phyloP scores from a whole-genome alignment of 2,797 vertebrate species.

The Merluccius polli region DNA sequence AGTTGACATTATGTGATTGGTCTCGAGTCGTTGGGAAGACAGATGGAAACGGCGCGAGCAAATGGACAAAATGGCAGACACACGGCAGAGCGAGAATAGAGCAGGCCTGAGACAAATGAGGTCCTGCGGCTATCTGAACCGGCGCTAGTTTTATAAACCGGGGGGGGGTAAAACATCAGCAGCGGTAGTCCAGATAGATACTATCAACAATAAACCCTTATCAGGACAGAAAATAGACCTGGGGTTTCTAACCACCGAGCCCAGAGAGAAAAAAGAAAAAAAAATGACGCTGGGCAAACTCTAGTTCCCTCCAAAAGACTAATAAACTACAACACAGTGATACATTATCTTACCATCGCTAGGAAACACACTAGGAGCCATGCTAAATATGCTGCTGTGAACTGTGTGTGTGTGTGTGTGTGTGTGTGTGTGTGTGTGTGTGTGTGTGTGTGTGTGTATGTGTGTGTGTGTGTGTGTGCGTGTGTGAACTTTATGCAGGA shows the following conservation, averaged over 20 bases:
- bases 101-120: neutral
- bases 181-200: neutral
- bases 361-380: neutral
- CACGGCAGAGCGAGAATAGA: too few species aligned
- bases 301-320: neutral
- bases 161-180: neutral
- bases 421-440: too few species aligned
- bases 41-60: neutral
- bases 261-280: neutral
- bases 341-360: neutral
- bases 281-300: neutral
- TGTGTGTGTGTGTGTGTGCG: too few species aligned
- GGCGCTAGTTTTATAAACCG: neutral
- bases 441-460: too few species aligned
- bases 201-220: neutral
- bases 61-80: neutral
- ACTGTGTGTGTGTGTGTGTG: too few species aligned
- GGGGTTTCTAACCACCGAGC: neutral
- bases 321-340: neutral
- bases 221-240: neutral
- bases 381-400: too few species aligned
- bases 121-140: neutral
- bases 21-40: neutral
- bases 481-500: too few species aligned
- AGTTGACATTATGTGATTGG: neutral